phyloP scores from a whole-genome alignment of 2,888 invertebrate genomes.

The Rhagonycha lutea region DNA sequence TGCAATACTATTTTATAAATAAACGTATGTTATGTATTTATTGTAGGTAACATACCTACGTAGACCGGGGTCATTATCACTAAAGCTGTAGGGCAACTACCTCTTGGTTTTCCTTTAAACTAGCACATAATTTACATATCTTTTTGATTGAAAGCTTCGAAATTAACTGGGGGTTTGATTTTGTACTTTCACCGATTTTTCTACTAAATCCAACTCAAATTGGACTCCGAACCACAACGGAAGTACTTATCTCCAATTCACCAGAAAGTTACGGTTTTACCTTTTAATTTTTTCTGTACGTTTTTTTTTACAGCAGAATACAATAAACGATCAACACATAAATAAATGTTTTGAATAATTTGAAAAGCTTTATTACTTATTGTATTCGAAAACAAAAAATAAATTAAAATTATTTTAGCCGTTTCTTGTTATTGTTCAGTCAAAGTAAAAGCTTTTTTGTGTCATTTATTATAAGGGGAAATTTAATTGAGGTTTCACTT shows the following conservation, averaged over 20 bases:
- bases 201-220: not conserved
- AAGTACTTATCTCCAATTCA: not conserved
- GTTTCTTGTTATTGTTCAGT: not conserved
- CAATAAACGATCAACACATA: not conserved
- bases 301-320: not conserved
- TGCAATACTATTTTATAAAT: not conserved
- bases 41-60: not conserved
- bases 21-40: not conserved
- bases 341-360: not conserved
- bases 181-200: not conserved
- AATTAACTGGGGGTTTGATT: not conserved
- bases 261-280: not conserved
- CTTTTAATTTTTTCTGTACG: too few relatives aligned
- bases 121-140: not conserved
- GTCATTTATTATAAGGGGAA: not conserved
- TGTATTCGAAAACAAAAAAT: not conserved
- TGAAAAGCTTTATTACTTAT: not conserved
- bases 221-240: not conserved
- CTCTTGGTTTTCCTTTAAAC: not conserved
- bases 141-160: not conserved
- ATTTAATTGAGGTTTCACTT: not conserved
- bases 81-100: not conserved
- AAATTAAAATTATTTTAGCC: not conserved
- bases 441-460: not conserved
- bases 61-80: not conserved